Base-by-base conservation (phyloP, 2,888 invertebrate genomes). In the Epirrita christyi region DNA sequence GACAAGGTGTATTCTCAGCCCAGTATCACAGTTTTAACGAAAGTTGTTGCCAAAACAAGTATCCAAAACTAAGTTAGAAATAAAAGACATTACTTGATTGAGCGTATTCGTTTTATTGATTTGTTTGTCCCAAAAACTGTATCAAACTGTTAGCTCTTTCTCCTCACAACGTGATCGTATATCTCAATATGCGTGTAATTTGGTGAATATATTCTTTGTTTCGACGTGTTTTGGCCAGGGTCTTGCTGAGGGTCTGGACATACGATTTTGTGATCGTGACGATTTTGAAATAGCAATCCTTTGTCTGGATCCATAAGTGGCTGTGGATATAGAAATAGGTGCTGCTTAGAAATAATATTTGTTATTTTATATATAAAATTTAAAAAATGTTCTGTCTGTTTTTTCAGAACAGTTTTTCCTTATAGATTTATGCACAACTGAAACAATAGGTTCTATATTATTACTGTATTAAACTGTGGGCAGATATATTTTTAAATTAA, bases 211-310 rank as follows among this genome's bases (percentile, higher is more conserved):
- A 96, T 83, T 48, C 94, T 88, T 47, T 93, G 86, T 61, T 96
- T 93, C 1, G 92, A 93, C 0, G 95, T 95, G 78, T 96, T 95
- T 64, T 94, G 93, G 0, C 96, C 96, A 0, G 95, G 95, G 0
- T 91, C 81, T 29, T 85, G 84, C 0, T 80, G 77, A 0, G 96
- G 96, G 75, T 97, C 95, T 0, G 96, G 95, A 70, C 93, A 94
- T 45, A 97, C 93, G 38, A 95, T 93, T 83, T 96, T 96, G 69
- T 96, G 93, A 77, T 97, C 97, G 64, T 95, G 94, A 50, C 95
- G 94, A 77, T 96, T 96, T 89, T 96, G 96, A 73, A 97, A 97
- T 34, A 96, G 83, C 27, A 97, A 78, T 0, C 97, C 97, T 59
- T 91, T 92, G 6, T 93, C 93, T n/a, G 95, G 94, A 76, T 97